Evolutionary conservation across 2,797 vertebrate species (phyloP), one percentile per base, ranked within the genome.

Genomic region (Rhodeus uyekii): DNA sequence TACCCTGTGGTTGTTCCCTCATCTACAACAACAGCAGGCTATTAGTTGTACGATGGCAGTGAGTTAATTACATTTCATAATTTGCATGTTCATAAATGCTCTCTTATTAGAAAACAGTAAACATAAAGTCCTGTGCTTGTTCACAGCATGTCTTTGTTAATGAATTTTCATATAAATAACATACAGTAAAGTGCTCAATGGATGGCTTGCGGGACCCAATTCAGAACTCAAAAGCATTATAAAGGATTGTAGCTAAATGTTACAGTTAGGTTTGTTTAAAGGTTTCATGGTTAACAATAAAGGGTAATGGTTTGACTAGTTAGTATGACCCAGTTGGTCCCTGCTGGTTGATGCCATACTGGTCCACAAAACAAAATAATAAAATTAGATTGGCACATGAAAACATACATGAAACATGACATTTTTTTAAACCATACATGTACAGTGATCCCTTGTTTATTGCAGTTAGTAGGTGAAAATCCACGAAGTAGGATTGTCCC

Each of bases 41-140:
- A 81, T 81, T 72, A 50, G 32, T 22, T 50, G 71, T 53, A 29
- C 29, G 58, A 74, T 73, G 79, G 69, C 68, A 80, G 55, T 42
- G 8, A 63, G 78, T 81, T 81, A 74, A 81, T 81, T 74, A 81
- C 34, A 65, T 81, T 81, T 64, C 75, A 63, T 77, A 44, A 76
- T 63, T 44, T 3, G 13, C 29, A 77, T 81, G 22, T 74, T 81
- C 69, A 65, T 64, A 64, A 74, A 64, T 10, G 79, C 42, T 38
- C 69, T 64, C 55, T 80, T 80, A 74, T 81, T 74, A 50, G 58
- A 16, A 60, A 74, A 74, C 34, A 44, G 58, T 64, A 81, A 74
- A 65, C 18, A 63, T 72, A 74, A n/a, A 81, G 69, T 29, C 44
- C 58, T 53, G 44, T 6, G 44, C 60, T 34, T 74, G 67, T 46